Evolutionary conservation across 2,888 invertebrate genomes (phyloP), one percentile per base, ranked within the genome.

Genomic region (Drepana falcataria): DNA sequence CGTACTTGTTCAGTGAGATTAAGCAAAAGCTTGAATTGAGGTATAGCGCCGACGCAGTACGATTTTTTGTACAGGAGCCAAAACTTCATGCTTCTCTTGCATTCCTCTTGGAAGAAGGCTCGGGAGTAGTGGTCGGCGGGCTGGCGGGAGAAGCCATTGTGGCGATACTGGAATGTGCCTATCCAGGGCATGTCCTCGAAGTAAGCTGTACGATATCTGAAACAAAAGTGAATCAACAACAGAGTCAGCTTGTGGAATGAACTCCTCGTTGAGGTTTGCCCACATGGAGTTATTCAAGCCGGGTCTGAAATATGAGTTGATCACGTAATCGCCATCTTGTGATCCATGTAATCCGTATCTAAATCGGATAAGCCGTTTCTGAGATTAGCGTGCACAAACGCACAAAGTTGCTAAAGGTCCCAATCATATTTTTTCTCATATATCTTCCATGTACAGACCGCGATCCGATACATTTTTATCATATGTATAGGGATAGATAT

Each of bases 81-180:
- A 72, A 72, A 75, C 47, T 68, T 70, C 4, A 48, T 49, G 0
- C 68, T 66, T 2, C 53, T 48, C 0, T 40, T 60, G 0, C 58
- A 82, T 7, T 94, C 93, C 34, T 95, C 95, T n/a, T 96, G 72
- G 71, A 95, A 96, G 79, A 95, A 97, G 0, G 96, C 93, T 40
- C 98, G 87, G 86, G 97, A 94, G 75, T 97, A 98, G 81, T 98
- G 98, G 84, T 98, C 96, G 0, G 98, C 97, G 0, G 98, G 98
- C 65, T 94, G 94, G 2, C 92, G 82, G 44, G 93, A 72, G 80
- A 98, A 98, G 0, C 98, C 98, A 64, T 95, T 95, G 75, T 98
- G 92, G 6, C 98, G 93, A 81, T 96, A 97, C 2, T 96, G 96
- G 77, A 98, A 99, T 0, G 97, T 97, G 0, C 98, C 98, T 35